Percentiles rank a stretch among this genome's conserved stretches.
These are phyloP conservation scores for Bombyx huttoni DNA, from an alignment of 2,888 invertebrate genomes.

Conservation along the genomic window DNA sequence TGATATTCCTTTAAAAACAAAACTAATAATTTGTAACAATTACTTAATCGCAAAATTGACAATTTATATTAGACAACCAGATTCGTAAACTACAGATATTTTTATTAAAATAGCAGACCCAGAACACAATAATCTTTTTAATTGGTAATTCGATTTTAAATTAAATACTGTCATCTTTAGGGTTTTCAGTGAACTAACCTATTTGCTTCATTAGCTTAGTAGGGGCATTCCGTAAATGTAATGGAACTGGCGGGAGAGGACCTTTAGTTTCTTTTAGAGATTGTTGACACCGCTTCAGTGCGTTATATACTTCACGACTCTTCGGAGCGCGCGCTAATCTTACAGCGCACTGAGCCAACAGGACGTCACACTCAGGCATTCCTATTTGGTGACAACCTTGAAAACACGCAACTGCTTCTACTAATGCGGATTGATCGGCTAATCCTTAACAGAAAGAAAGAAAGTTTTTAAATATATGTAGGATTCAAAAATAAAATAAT, in stretches of 20 bases:
- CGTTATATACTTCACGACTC: constrained; percentile 75
- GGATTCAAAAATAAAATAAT: too few relatives aligned
- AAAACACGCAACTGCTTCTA: constrained; percentile 80
- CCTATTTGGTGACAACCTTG: constrained; percentile 86
- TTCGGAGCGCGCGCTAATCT: constrained; percentile 85
- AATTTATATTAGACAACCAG: too few relatives aligned
- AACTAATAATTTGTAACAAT: too few relatives aligned
- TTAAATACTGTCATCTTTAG: constrained; percentile 3
- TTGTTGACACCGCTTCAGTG: constrained; percentile 74
- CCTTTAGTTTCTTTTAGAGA: constrained; percentile 76
- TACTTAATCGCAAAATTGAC: too few relatives aligned
- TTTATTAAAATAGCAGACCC: too few relatives aligned
- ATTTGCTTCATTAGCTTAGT: constrained; percentile 83
- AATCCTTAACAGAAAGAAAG: constrained; percentile 57
- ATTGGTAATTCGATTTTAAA: too few relatives aligned
- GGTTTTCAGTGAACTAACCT: constrained; percentile 44
- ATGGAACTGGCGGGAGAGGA: constrained; percentile 80
- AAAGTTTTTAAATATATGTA: too few relatives aligned
- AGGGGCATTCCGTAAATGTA: constrained; percentile 86
- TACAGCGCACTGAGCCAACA: constrained; percentile 83
- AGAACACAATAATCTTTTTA: too few relatives aligned
- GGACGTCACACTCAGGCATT: constrained; percentile 85
- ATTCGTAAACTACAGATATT: too few relatives aligned
- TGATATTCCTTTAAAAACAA: too few relatives aligned
- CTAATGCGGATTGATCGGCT: constrained; percentile 76